Conservation (phyloP, 1,140 invertebrate genomes). For the Aphis craccivora region DNA sequence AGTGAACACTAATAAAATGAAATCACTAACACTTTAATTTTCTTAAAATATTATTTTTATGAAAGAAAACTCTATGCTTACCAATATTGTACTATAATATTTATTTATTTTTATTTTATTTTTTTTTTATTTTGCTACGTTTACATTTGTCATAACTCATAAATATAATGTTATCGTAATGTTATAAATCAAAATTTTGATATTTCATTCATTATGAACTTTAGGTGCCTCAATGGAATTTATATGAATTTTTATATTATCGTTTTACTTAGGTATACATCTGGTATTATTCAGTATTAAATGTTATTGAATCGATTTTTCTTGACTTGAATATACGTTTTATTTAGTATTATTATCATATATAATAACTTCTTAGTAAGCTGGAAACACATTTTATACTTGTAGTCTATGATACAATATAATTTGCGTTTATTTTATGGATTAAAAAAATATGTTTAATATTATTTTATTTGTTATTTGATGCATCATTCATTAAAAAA, state of each 20-base stretch:
- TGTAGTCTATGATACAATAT: not conserved
- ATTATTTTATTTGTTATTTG: not conserved
- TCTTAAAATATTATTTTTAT: not conserved
- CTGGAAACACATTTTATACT: not conserved
- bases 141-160: not conserved
- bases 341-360: not conserved
- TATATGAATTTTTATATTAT: not conserved
- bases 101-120: not conserved
- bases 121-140: too few species aligned
- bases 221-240: not conserved
- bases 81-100: not conserved
- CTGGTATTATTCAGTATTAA: not conserved
- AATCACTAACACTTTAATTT: constrained; percentile 5
- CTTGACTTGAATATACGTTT: not conserved
- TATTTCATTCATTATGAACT: not conserved
- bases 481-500: not conserved
- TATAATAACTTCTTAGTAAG: not conserved
- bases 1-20: not conserved
- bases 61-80: not conserved
- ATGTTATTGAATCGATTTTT: not conserved
- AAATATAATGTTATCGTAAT: not conserved
- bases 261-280: not conserved
- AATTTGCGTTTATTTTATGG: not conserved
- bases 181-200: not conserved
- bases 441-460: not conserved